Evolutionary conservation across 2,797 vertebrate species (phyloP).

Genomic region (Percopsis omiscomaycus): DNA sequence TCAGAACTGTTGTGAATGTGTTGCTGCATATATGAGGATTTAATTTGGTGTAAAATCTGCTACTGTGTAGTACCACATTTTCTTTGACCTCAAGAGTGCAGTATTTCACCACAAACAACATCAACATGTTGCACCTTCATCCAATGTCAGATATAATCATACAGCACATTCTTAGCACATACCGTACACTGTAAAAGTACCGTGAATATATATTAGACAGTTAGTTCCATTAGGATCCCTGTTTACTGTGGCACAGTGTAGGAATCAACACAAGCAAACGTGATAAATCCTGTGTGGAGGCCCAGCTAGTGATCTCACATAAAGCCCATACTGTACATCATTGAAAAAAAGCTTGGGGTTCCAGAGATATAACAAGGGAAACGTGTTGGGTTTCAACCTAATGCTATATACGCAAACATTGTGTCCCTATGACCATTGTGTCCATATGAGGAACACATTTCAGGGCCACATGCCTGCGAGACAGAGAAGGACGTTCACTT

Average conservation of each 20-base stretch:
- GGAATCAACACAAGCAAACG: no score
- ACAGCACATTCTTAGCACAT: background rate
- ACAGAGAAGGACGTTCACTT: slow-evolving; percentile 20
- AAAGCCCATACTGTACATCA: background rate
- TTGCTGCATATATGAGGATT: no score
- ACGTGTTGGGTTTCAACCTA: background rate
- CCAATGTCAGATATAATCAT: background rate
- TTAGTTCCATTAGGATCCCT: background rate
- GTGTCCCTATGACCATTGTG: background rate
- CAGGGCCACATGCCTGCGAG: background rate
- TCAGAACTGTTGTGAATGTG: no score
- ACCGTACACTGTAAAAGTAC: background rate
- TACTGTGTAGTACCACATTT: no score
- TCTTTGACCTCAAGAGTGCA: slow-evolving; percentile 47
- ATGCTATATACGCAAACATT: background rate
- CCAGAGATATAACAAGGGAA: background rate
- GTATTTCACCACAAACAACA: slow-evolving; percentile 30
- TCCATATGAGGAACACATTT: background rate
- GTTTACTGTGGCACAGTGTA: no score
- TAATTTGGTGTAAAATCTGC: no score
- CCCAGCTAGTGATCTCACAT: background rate
- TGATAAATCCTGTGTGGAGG: no score
- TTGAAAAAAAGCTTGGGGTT: background rate
- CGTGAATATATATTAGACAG: background rate
- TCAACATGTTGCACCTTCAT: background rate